Evolutionary conservation across 1,140 invertebrate genomes (phyloP).

Genomic region (Nasonia giraulti): DNA sequence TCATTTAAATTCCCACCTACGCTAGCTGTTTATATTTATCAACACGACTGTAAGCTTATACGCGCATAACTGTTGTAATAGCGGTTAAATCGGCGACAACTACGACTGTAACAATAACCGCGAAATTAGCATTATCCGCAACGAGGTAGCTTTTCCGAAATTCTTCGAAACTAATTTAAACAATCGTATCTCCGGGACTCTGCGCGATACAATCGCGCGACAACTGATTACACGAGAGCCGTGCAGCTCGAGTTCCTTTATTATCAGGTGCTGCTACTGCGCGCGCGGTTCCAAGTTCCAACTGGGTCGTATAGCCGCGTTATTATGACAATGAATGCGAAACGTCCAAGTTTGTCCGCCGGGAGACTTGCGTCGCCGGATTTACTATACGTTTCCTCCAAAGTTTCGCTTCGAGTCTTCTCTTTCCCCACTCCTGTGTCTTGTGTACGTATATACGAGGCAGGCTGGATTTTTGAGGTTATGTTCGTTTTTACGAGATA

Average conservation of each 20-base stretch:
- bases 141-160: too few species aligned
- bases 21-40: too few species aligned
- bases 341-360: background rate
- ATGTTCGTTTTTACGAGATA: too few species aligned
- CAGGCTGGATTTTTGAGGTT: too few species aligned
- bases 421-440: background rate
- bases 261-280: too few species aligned
- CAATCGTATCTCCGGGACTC: background rate
- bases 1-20: too few species aligned
- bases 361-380: background rate
- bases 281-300: background rate
- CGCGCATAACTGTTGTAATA: too few species aligned
- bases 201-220: background rate
- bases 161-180: too few species aligned
- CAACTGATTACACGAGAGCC: background rate
- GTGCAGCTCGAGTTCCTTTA: background rate
- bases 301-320: background rate
- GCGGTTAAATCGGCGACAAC: too few species aligned
- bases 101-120: too few species aligned
- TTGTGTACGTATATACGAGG: background rate
- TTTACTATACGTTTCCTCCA: background rate
- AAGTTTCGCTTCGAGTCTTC: background rate
- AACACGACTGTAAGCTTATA: too few species aligned
- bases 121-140: too few species aligned
- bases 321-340: constrained; percentile 4